These are phyloP conservation scores for Drosophila equinoxialis DNA, from an alignment of 1,140 invertebrate species.

Conservation along the genomic window DNA sequence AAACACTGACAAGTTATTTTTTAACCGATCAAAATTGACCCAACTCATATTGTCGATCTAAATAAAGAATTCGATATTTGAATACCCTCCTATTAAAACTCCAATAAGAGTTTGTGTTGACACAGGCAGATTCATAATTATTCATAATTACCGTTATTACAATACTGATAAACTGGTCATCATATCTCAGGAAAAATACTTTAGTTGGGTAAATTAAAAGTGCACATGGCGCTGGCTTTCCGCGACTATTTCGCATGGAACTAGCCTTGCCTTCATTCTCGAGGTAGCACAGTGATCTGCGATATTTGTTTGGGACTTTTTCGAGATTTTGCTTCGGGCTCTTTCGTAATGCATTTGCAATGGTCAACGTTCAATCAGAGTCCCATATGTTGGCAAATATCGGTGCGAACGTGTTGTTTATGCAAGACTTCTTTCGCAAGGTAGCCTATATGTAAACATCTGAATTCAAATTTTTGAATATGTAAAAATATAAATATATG, in stretches of 20 bases:
- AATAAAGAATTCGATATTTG: too few relatives aligned
- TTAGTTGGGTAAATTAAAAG: too few relatives aligned
- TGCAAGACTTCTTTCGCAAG: conserved; percentile 10
- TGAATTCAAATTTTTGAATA: background rate
- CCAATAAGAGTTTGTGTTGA: too few relatives aligned
- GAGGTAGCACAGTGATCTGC: background rate
- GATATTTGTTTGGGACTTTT: background rate
- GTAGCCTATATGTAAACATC: conserved; percentile 2
- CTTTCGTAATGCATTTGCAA: conserved; percentile 3
- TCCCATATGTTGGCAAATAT: conserved; percentile 5
- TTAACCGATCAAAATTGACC: too few relatives aligned
- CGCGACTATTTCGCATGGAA: background rate
- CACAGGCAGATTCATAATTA: too few relatives aligned
- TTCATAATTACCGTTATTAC: too few relatives aligned
- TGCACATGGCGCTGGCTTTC: background rate
- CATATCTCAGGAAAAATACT: too few relatives aligned
- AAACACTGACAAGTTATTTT: too few relatives aligned
- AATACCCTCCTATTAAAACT: too few relatives aligned
- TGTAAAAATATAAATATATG: conserved; percentile 17
- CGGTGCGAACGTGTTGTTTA: conserved; percentile 9
- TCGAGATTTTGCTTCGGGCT: background rate
- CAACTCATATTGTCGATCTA: too few relatives aligned
- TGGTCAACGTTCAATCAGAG: conserved; percentile 3
- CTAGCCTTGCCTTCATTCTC: background rate
- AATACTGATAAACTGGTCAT: too few relatives aligned